Evolutionary conservation across 1,140 invertebrate genomes (phyloP), one percentile per base, ranked within the genome.

Genomic region (Sycobia sp.): DNA sequence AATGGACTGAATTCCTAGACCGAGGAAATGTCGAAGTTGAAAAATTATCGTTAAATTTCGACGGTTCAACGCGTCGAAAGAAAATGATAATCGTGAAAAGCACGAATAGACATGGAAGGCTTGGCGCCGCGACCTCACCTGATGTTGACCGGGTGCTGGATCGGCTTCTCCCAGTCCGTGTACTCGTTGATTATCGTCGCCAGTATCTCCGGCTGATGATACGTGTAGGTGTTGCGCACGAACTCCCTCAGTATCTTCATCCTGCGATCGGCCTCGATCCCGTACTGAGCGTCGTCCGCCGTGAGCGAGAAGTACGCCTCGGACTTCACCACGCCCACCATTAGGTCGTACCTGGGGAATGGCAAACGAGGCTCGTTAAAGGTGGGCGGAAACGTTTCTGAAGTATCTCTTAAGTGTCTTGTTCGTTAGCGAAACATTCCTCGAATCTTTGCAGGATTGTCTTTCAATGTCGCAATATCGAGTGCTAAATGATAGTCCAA

Each of bases 181-280:
- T 99, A 99, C 76, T 98, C 95, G 79, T 98, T 97, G 67, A 98
- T 91, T 69, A 93, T 92, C 9, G 91, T 93, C 2, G 91, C 91
- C 36, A 93, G 82, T 68, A 93, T 93, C 79, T 93, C 91, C 7
- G 89, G 89, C 39, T 92, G 83, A 77, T 93, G 91, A 76, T 89
- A 95, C 73, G 90, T 91, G 82, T 95, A 97, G 9, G 94, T 92
- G 79, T 98, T 98, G 41, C 95, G 87, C 23, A 95, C 91, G 72
- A 98, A 94, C 22, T 95, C 95, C 43, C 95, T 87, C 41, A 98
- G 83, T 58, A 97, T 95, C 79, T 93, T 92, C 34, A 93, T 92
- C 64, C 95, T 86, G 65, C 92, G 83, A 71, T 92, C 90, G 1
- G 91, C 89, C 73, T 95, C 93, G 67, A 99, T 94, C 1, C 96